Evolutionary conservation across 2,113 vertebrate species (phyloP).

Genomic region (Poecile atricapillus): DNA sequence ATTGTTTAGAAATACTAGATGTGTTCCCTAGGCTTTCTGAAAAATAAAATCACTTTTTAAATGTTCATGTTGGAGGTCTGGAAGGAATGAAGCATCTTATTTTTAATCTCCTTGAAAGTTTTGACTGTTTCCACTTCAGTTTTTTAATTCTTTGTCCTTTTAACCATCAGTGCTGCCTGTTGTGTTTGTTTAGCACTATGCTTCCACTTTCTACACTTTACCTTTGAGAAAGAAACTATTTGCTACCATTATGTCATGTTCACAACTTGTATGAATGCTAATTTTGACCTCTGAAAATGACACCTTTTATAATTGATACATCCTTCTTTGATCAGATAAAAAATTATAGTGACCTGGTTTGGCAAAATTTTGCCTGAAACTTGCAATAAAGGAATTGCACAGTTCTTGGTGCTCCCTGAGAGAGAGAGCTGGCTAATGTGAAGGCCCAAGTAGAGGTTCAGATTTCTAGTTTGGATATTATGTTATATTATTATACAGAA

Average conservation of each 20-base stretch:
- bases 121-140: background rate
- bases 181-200: background rate
- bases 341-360: background rate
- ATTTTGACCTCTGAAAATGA: background rate
- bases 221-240: background rate
- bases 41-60: background rate
- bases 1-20: background rate
- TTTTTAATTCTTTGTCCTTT: background rate
- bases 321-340: background rate
- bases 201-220: background rate
- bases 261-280: background rate
- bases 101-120: background rate
- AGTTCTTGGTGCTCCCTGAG: background rate
- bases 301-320: background rate
- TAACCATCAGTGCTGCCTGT: background rate
- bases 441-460: too few relatives aligned
- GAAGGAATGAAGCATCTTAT: background rate
- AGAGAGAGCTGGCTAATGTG: too few relatives aligned
- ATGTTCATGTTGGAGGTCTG: background rate
- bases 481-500: too few relatives aligned
- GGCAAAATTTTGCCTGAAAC: background rate
- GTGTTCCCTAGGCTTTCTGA: background rate
- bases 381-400: background rate
- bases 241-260: background rate
- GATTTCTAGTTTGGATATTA: too few relatives aligned